Conservation (phyloP, 1,140 invertebrate genomes). For the Fragariocoptes setiger region DNA sequence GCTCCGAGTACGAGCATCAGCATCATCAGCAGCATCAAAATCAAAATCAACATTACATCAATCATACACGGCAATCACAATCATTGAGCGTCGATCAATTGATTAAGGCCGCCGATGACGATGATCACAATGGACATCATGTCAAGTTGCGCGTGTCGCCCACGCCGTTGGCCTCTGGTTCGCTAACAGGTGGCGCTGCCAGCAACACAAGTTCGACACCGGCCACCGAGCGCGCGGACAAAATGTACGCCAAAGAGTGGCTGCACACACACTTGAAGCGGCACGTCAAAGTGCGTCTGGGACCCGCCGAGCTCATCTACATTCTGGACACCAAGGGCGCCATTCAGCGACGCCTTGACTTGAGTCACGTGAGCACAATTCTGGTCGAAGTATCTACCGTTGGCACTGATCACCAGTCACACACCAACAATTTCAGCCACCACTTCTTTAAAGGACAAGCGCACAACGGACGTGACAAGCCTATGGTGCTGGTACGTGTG, state of each 20-base stretch:
- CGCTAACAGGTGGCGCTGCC: constrained; percentile 44
- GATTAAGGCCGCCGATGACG: constrained; percentile 55
- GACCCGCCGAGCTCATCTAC: constrained; percentile 16
- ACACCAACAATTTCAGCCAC: not conserved
- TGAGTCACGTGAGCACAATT: constrained; percentile 36
- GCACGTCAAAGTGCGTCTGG: constrained; percentile 50
- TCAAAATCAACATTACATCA: no score
- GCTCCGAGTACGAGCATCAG: no score
- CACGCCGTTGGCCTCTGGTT: constrained; percentile 31
- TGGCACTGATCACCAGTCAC: constrained; percentile 18
- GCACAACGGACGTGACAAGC: constrained; percentile 23
- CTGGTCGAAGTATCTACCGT: constrained; percentile 40
- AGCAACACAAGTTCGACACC: constrained; percentile 31
- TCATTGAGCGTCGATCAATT: not conserved
- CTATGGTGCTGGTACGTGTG: constrained; percentile 48
- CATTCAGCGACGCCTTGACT: constrained; percentile 17
- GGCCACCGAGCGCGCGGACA: not conserved
- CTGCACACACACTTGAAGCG: constrained; percentile 67
- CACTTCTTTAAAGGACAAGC: no score
- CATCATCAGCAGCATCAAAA: no score
- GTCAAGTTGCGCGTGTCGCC: constrained; percentile 47
- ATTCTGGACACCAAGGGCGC: constrained; percentile 11
- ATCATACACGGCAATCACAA: not conserved
- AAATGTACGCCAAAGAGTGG: constrained; percentile 33
- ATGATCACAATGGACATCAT: constrained; percentile 58